Evolutionary conservation across 2,113 vertebrate genomes (phyloP).

Genomic region (Sapajus apella): DNA sequence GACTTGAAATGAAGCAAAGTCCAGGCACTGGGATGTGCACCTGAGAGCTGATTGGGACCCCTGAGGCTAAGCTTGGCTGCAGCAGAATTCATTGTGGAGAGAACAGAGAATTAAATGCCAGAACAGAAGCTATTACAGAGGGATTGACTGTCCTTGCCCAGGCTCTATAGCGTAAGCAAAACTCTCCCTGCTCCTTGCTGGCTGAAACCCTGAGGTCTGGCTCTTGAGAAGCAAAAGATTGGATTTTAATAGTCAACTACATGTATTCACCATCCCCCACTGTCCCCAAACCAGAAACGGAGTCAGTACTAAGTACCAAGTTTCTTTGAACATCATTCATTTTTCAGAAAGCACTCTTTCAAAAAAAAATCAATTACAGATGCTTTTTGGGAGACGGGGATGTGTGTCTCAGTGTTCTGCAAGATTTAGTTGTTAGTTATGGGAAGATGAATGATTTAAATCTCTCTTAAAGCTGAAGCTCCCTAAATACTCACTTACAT

Average conservation of each 20-base stretch:
- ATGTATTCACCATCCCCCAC: background rate
- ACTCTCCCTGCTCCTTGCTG: background rate
- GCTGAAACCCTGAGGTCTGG: background rate
- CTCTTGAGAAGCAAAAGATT: background rate
- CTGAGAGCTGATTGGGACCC: constrained; percentile 4
- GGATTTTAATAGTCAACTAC: background rate
- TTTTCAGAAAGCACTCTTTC: constrained; percentile 32
- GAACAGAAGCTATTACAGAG: constrained; percentile 51
- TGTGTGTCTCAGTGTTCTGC: background rate
- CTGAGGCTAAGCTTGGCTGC: constrained; percentile 18
- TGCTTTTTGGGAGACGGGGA: background rate
- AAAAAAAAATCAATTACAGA: background rate
- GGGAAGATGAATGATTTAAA: constrained; percentile 24
- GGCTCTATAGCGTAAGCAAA: constrained; percentile 35
- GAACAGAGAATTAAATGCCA: constrained; percentile 52
- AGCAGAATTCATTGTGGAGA: constrained; percentile 12
- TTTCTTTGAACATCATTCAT: constrained; percentile 9
- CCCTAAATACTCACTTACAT: constrained; percentile 45
- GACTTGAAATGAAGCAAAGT: constrained; percentile 46
- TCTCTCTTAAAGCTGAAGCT: constrained; percentile 26
- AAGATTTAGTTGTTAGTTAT: constrained; percentile 36
- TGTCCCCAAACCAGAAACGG: background rate
- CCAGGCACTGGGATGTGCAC: background rate
- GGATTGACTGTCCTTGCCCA: constrained; percentile 30
- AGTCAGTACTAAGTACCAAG: background rate